A percentile compares a stretch with the other conserved stretches of the same genome.
Evolutionary conservation across 2,113 vertebrate species (phyloP).

Genomic region (Seriola dumerili): DNA sequence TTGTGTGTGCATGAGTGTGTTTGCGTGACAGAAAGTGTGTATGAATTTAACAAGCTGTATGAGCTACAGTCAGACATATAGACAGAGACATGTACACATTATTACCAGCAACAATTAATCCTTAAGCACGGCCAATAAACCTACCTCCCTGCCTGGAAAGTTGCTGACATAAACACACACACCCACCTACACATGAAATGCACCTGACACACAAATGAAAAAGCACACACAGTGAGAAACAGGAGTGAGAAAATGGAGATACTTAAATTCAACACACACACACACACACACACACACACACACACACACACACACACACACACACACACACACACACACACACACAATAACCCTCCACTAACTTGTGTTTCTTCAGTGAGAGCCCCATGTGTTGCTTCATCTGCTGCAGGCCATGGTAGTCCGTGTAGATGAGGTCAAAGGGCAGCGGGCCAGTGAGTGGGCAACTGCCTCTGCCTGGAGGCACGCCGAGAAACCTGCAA

Average conservation of each 20-base stretch:
- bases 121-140: conserved; percentile 59
- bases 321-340: conserved; percentile 5
- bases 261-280: not conserved
- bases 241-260: not conserved
- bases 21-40: conserved; percentile 9
- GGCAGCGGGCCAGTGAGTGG: conserved; percentile 93
- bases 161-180: not conserved
- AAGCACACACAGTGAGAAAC: not conserved
- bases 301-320: too few species aligned
- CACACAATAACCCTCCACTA: conserved; percentile 59
- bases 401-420: conserved; percentile 97
- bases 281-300: not conserved
- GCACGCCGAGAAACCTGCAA: conserved; percentile 93
- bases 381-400: conserved; percentile 99
- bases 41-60: conserved; percentile 52
- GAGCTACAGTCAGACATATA: conserved; percentile 52
- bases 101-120: conserved; percentile 65
- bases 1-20: conserved; percentile 10
- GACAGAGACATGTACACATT: conserved; percentile 44
- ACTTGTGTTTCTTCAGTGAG: conserved; percentile 97
- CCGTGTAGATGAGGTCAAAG: conserved; percentile 98
- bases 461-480: conserved; percentile 96
- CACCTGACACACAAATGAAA: conserved; percentile 5
- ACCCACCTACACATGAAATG: not conserved
- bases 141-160: conserved; percentile 5